Conservation (phyloP, 2,888 invertebrate species). For the Xestobium rufovillosum region DNA sequence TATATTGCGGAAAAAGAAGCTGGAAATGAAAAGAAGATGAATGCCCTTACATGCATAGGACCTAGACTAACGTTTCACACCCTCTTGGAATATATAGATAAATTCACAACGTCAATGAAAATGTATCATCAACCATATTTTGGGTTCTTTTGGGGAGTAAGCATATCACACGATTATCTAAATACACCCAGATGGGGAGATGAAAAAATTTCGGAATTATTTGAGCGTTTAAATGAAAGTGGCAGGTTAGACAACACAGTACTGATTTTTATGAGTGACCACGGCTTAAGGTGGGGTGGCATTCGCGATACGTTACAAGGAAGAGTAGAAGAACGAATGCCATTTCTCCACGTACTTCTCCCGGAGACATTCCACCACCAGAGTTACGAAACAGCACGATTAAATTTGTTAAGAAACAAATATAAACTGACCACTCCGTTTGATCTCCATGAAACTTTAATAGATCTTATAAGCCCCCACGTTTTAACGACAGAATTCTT, state of each 20-base stretch:
- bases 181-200: slow-evolving; percentile 74
- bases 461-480: slow-evolving; percentile 55
- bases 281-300: slow-evolving; percentile 81
- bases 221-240: slow-evolving; percentile 48
- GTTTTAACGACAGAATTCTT: too few species aligned
- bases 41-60: slow-evolving; percentile 64
- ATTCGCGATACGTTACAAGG: slow-evolving; percentile 81
- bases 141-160: slow-evolving; percentile 77
- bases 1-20: slow-evolving; percentile 59
- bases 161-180: slow-evolving; percentile 76
- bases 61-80: slow-evolving; percentile 61
- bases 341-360: slow-evolving; percentile 65
- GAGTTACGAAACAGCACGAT: slow-evolving; percentile 53
- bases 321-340: slow-evolving; percentile 79
- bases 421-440: slow-evolving; percentile 73
- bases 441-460: slow-evolving; percentile 74
- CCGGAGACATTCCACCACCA: slow-evolving; percentile 66
- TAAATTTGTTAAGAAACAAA: slow-evolving; percentile 59
- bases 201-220: slow-evolving; percentile 50
- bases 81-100: slow-evolving; percentile 62
- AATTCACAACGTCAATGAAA: slow-evolving; percentile 54
- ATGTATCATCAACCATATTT: slow-evolving; percentile 58
- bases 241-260: slow-evolving; percentile 59
- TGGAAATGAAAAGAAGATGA: slow-evolving; percentile 57
- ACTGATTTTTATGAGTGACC: slow-evolving; percentile 75